A percentile compares a stretch with the other conserved stretches of the same genome.
phyloP scores from a whole-genome alignment of 2,888 invertebrate species.

The Dryococelus australis region DNA sequence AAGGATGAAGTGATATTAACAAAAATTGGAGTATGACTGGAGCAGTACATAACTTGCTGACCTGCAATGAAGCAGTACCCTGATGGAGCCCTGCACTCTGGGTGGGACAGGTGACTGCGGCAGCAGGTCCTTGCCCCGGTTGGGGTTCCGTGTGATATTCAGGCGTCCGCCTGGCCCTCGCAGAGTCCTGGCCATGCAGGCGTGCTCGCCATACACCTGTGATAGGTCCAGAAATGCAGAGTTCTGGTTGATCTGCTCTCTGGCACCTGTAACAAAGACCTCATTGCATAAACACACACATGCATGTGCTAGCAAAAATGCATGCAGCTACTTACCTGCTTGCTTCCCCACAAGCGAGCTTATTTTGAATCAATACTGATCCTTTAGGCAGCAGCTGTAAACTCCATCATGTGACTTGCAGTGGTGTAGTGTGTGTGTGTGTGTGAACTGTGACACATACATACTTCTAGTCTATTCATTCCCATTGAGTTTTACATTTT shows the following conservation, averaged over 20 bases:
- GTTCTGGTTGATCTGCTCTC: slow-evolving; percentile 94
- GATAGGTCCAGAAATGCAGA: slow-evolving; percentile 89
- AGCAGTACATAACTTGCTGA: slow-evolving; percentile 50
- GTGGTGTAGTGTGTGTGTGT: no score
- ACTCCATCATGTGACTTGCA: no score
- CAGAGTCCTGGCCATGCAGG: slow-evolving; percentile 78
- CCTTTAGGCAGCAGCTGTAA: no score
- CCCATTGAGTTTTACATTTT: no score
- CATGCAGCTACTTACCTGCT: no score
- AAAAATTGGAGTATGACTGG: no score
- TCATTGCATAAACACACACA: background rate
- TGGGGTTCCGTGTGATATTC: slow-evolving; percentile 79
- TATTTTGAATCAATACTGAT: no score
- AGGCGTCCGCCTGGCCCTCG: slow-evolving; percentile 80
- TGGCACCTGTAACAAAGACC: slow-evolving; percentile 67
- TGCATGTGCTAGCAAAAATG: no score
- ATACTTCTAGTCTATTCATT: no score
- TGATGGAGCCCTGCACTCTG: slow-evolving; percentile 87
- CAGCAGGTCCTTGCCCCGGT: slow-evolving; percentile 76
- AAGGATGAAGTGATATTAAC: no score
- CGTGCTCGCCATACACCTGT: slow-evolving; percentile 89
- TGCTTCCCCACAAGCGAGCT: no score
- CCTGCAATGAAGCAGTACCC: slow-evolving; percentile 89
- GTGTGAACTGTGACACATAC: no score
- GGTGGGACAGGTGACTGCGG: slow-evolving; percentile 81